Evolutionary conservation across 1,140 invertebrate genomes (phyloP).

Genomic region (Zeugodacus cucurbitae): DNA sequence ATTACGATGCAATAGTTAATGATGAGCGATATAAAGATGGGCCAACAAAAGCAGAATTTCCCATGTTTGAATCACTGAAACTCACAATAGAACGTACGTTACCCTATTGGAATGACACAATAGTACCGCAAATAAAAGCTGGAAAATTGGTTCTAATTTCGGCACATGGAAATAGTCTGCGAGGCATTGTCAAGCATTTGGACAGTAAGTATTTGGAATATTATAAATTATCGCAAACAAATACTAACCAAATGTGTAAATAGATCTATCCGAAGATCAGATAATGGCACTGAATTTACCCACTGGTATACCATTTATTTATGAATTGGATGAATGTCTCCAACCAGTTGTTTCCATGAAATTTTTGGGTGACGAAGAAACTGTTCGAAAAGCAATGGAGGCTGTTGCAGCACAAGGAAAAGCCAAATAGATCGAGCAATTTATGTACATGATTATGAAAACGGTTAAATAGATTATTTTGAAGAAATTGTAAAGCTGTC

Average conservation of each 20-base stretch:
- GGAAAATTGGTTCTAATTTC: constrained; percentile 92
- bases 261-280: constrained; percentile 85
- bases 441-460: background rate
- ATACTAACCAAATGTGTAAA: constrained; percentile 48
- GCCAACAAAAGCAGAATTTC: constrained; percentile 85
- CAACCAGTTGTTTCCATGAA: constrained; percentile 92
- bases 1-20: constrained; percentile 87
- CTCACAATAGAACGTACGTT: constrained; percentile 89
- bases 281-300: constrained; percentile 95
- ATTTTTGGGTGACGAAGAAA: constrained; percentile 94
- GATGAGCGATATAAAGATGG: constrained; percentile 81
- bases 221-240: background rate
- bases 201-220: constrained; percentile 74
- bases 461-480: background rate
- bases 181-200: constrained; percentile 95
- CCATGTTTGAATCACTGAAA: constrained; percentile 92
- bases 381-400: constrained; percentile 93
- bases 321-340: constrained; percentile 91
- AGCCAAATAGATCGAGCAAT: constrained; percentile 59
- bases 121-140: constrained; percentile 90
- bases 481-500: background rate
- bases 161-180: constrained; percentile 94
- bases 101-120: constrained; percentile 94
- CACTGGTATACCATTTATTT: constrained; percentile 96
- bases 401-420: constrained; percentile 95